Evolutionary conservation across 2,113 vertebrate genomes (phyloP).

Genomic region (Elanoides forficatus): DNA sequence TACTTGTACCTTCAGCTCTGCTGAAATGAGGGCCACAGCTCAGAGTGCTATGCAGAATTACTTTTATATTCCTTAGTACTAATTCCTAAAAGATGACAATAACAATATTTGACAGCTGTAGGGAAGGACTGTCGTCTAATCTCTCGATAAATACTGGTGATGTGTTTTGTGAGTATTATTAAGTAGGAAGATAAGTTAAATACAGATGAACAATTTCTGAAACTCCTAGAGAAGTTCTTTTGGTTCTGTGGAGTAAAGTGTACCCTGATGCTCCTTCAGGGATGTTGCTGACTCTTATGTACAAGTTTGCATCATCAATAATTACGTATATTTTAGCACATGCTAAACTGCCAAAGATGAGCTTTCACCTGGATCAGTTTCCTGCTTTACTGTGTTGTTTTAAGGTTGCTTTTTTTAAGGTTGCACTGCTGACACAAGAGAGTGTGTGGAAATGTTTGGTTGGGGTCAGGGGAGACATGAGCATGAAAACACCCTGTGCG

Average conservation of each 20-base stretch:
- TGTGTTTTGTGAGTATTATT: not conserved
- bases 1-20: not conserved
- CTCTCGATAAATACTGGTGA: not conserved
- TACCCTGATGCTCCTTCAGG: not conserved
- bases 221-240: not conserved
- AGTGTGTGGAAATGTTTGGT: not conserved
- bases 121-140: not conserved
- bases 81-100: not conserved
- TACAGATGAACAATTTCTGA: not conserved
- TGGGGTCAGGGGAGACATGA: not conserved
- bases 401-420: not conserved
- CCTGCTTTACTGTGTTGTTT: not conserved
- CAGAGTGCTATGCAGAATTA: not conserved
- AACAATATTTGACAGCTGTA: not conserved
- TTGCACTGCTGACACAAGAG: not conserved
- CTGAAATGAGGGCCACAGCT: not conserved
- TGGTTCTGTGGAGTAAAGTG: not conserved
- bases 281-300: not conserved
- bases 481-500: fast-evolving
- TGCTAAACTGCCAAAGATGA: not conserved
- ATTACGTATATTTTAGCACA: not conserved
- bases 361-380: not conserved
- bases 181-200: not conserved
- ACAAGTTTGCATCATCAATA: not conserved
- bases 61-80: not conserved